Conservation (phyloP, 1,140 invertebrate species). For the Melanaphis sacchari region DNA sequence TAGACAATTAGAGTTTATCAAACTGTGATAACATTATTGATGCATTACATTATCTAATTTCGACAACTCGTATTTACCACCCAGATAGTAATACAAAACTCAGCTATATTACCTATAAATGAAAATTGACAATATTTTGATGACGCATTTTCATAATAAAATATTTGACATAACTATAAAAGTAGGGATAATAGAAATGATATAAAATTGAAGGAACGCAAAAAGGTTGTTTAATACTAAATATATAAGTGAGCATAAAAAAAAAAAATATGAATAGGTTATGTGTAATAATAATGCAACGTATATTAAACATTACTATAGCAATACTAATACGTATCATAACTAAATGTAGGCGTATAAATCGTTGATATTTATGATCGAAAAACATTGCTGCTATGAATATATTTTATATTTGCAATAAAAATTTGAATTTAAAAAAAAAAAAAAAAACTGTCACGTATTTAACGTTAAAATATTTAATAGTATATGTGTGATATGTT, state of each 20-base stretch:
- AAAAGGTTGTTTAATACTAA: not conserved
- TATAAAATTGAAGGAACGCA: not conserved
- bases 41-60: not conserved
- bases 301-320: not conserved
- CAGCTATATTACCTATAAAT: not conserved
- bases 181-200: not conserved
- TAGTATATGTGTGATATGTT: not conserved
- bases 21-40: not conserved
- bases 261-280: not conserved
- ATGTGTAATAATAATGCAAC: not conserved
- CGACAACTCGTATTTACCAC: not conserved
- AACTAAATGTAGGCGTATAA: not conserved
- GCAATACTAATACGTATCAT: not conserved
- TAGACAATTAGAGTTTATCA: not conserved
- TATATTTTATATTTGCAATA: constrained; percentile 10
- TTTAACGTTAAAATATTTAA: not conserved
- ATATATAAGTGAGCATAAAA: not conserved
- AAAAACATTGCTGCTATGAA: not conserved
- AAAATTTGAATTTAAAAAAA: not conserved
- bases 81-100: not conserved
- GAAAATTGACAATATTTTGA: not conserved
- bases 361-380: not conserved
- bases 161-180: not conserved
- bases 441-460: not conserved
- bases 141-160: not conserved